These are phyloP conservation scores for Chrysemys picta DNA, from an alignment of 2,113 vertebrate genomes.

Conservation along the genomic window DNA sequence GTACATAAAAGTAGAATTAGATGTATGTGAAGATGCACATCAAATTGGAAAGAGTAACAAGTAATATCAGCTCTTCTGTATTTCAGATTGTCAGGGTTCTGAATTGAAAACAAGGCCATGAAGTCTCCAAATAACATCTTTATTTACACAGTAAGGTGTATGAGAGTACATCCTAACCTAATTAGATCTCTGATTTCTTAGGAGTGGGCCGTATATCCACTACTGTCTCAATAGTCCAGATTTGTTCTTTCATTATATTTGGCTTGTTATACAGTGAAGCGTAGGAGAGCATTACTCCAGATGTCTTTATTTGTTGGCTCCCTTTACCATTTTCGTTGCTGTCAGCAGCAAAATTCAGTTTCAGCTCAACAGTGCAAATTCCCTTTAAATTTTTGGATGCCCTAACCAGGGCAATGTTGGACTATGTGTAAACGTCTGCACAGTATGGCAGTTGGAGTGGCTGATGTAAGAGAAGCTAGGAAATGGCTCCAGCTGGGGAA, in stretches of 20 bases:
- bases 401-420: slow-evolving; percentile 58
- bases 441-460: slow-evolving; percentile 61
- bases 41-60: slow-evolving; percentile 61
- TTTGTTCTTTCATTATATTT: slow-evolving; percentile 51
- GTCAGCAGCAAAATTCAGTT: slow-evolving; percentile 77
- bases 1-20: slow-evolving; percentile 60
- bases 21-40: slow-evolving; percentile 50
- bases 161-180: slow-evolving; percentile 35
- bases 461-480: slow-evolving; percentile 75
- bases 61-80: slow-evolving; percentile 52
- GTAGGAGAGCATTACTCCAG: slow-evolving; percentile 58
- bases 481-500: slow-evolving; percentile 69
- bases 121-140: slow-evolving; percentile 42
- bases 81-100: slow-evolving; percentile 44
- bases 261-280: slow-evolving; percentile 39
- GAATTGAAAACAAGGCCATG: slow-evolving; percentile 45
- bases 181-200: slow-evolving; percentile 57
- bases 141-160: slow-evolving; percentile 43
- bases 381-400: slow-evolving; percentile 70
- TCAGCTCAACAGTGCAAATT: slow-evolving; percentile 73
- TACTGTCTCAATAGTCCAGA: not conserved
- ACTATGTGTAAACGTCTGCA: slow-evolving; percentile 65
- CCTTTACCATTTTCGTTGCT: slow-evolving; percentile 65
- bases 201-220: slow-evolving; percentile 40
- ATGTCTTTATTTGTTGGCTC: slow-evolving; percentile 73